Percentiles rank a stretch among this genome's conserved stretches.
phyloP scores from a whole-genome alignment of 2,797 vertebrate genomes.

The Ataeniobius toweri region DNA sequence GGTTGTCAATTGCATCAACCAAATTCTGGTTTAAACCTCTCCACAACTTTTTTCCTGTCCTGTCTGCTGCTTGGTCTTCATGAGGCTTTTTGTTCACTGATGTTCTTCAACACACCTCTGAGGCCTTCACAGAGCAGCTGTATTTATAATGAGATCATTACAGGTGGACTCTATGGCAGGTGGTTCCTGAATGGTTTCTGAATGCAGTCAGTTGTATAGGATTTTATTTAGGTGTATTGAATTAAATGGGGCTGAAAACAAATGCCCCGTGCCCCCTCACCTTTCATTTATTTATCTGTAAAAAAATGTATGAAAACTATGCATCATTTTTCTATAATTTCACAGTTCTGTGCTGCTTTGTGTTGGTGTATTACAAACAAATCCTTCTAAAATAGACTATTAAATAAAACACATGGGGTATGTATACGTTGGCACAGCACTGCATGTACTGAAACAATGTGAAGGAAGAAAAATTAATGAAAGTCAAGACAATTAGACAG shows the following conservation, averaged over 20 bases:
- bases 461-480: neutral
- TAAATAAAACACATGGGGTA: neutral
- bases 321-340: neutral
- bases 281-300: neutral
- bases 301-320: neutral
- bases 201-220: neutral
- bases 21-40: neutral
- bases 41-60: neutral
- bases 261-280: too few species aligned
- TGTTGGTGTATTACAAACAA: neutral
- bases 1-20: neutral
- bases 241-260: neutral
- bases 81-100: neutral
- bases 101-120: too few species aligned
- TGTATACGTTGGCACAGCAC: neutral
- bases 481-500: neutral
- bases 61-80: neutral
- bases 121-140: neutral
- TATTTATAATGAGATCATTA: neutral
- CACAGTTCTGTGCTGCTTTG: neutral
- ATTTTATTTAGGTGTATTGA: neutral
- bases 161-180: neutral
- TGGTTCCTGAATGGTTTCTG: neutral
- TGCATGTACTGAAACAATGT: neutral
- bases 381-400: neutral